These are phyloP conservation scores for Sitta carolinensis DNA, from an alignment of 2,797 vertebrate genomes.

Conservation along the genomic window DNA sequence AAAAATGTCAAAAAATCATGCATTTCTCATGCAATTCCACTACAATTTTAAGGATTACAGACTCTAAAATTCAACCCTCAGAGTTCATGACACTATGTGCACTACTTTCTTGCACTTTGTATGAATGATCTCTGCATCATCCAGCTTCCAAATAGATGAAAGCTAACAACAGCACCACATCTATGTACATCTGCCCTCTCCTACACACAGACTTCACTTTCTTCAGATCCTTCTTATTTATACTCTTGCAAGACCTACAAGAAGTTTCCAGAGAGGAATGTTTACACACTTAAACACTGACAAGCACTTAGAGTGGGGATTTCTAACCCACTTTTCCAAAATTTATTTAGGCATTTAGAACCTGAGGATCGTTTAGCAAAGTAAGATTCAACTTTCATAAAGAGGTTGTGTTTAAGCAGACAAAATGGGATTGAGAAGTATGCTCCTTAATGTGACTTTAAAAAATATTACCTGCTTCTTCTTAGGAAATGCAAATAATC, in stretches of 20 bases:
- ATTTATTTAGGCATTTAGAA: background rate
- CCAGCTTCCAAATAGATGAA: background rate
- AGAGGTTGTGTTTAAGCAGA: background rate
- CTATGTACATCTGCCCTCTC: background rate
- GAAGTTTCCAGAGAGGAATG: background rate
- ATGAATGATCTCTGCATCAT: background rate
- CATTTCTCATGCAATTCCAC: background rate
- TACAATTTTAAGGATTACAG: background rate
- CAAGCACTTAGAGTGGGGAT: background rate
- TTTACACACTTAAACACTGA: background rate
- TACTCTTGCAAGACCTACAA: background rate
- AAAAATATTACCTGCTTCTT: background rate
- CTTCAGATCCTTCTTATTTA: background rate
- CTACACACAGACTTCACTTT: background rate
- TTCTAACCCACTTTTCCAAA: background rate
- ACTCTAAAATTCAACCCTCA: background rate
- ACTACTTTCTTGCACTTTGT: background rate
- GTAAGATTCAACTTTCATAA: background rate
- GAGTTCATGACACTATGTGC: background rate
- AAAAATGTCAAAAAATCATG: background rate
- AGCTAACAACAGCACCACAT: background rate
- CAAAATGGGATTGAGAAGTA: background rate
- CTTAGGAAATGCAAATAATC: background rate
- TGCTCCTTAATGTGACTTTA: background rate
- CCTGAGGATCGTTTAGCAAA: background rate